A percentile compares a stretch with the other conserved stretches of the same genome.
phyloP scores from a whole-genome alignment of 2,888 invertebrate genomes.

The Parnassius smintheus region DNA sequence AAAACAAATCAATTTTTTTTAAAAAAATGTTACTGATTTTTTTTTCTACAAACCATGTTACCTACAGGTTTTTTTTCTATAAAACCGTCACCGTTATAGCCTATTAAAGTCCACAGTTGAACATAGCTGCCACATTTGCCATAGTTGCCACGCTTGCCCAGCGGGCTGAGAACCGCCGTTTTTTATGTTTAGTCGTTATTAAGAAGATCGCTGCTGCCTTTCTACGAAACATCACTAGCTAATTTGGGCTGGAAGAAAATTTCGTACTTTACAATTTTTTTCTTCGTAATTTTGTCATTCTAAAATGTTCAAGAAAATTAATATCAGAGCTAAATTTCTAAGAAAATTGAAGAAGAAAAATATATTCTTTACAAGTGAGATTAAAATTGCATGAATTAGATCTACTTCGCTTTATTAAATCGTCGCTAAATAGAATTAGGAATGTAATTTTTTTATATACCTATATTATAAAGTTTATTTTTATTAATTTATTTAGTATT shows the following conservation, averaged over 20 bases:
- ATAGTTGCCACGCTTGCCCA: no score
- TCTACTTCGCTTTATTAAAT: not conserved
- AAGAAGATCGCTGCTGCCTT: not conserved
- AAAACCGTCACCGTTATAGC: no score
- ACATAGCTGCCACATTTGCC: no score
- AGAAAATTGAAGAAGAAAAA: not conserved
- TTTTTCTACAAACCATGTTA: not conserved
- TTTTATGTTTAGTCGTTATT: no score
- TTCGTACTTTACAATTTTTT: not conserved
- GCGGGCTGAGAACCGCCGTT: no score
- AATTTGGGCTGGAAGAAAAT: not conserved
- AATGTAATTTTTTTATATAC: no score
- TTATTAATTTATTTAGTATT: no score
- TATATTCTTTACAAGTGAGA: constrained; percentile 10
- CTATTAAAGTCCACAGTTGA: not conserved
- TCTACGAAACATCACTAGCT: not conserved
- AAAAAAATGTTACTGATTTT: no score
- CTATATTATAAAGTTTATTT: no score
- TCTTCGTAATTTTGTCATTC: not conserved
- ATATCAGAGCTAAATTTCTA: not conserved
- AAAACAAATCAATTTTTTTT: no score
- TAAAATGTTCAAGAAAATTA: not conserved
- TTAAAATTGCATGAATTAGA: not conserved
- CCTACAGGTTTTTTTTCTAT: not conserved
- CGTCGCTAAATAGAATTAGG: no score